Conservation (phyloP, 2,888 invertebrate species). For the Lepidochrysops patricia region DNA sequence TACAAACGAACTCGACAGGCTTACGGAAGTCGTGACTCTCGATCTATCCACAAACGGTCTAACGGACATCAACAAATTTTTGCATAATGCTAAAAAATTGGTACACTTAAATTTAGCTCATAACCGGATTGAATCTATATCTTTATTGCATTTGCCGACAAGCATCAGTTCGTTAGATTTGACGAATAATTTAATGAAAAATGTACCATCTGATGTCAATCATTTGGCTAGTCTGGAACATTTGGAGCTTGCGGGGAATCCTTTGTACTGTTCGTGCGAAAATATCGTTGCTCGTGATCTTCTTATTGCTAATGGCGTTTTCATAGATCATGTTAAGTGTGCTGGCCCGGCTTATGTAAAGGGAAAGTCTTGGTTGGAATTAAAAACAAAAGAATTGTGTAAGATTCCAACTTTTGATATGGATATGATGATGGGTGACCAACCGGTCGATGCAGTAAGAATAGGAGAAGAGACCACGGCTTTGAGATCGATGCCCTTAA, state of each 20-base stretch:
- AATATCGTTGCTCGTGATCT: slow-evolving; percentile 78
- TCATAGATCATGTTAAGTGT: slow-evolving; percentile 74
- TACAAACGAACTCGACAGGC: slow-evolving; percentile 71
- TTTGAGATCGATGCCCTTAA: slow-evolving; percentile 53
- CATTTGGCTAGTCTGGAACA: slow-evolving; percentile 73
- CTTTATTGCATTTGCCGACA: slow-evolving; percentile 68
- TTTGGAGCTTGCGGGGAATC: slow-evolving; percentile 80
- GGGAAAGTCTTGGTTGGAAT: slow-evolving; percentile 73
- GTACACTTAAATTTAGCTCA: slow-evolving; percentile 76
- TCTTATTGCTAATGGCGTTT: slow-evolving; percentile 68
- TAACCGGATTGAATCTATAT: slow-evolving; percentile 73
- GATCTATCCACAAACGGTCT: slow-evolving; percentile 78
- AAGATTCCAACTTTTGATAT: slow-evolving; percentile 53
- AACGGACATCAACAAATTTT: slow-evolving; percentile 72
- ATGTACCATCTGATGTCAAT: slow-evolving; percentile 75
- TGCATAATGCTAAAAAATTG: slow-evolving; percentile 72
- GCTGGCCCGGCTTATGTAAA: slow-evolving; percentile 64
- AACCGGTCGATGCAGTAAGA: slow-evolving; percentile 60
- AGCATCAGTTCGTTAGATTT: slow-evolving; percentile 77
- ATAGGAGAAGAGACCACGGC: slow-evolving; percentile 53
- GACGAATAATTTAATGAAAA: slow-evolving; percentile 74
- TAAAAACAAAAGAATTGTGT: slow-evolving; percentile 73
- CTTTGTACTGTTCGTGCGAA: slow-evolving; percentile 80
- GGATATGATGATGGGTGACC: slow-evolving; percentile 79
- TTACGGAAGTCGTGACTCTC: slow-evolving; percentile 76